Evolutionary conservation across 1,140 invertebrate genomes (phyloP).

Genomic region (Sminthurides bifidus): DNA sequence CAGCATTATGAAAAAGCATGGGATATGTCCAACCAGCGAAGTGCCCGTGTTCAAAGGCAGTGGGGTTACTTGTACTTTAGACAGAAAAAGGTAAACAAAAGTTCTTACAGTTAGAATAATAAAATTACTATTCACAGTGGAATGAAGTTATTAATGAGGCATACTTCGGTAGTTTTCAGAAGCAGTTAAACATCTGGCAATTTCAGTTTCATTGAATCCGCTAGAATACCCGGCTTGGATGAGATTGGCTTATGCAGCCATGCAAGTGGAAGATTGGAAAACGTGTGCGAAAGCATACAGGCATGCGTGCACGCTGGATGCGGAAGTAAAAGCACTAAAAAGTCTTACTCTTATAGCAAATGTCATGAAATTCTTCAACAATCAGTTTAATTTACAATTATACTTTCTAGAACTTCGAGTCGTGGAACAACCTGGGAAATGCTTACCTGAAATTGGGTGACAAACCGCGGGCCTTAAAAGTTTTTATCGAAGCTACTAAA

Average conservation of each 20-base stretch:
- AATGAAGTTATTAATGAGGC: no score
- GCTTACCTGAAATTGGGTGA: slow-evolving; percentile 78
- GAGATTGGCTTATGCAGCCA: slow-evolving; percentile 69
- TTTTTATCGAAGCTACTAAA: slow-evolving; percentile 76
- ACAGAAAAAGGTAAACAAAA: slow-evolving; percentile 44
- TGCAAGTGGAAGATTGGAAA: slow-evolving; percentile 68
- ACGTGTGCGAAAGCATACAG: slow-evolving; percentile 71
- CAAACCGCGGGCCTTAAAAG: slow-evolving; percentile 68
- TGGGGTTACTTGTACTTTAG: slow-evolving; percentile 51
- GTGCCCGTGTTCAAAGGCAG: slow-evolving; percentile 65
- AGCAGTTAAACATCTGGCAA: slow-evolving; percentile 63
- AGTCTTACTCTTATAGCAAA: background rate
- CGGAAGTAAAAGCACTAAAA: slow-evolving; percentile 43
- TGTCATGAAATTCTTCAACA: background rate
- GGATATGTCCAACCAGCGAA: slow-evolving; percentile 67
- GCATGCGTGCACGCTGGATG: slow-evolving; percentile 71
- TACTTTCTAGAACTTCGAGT: slow-evolving; percentile 55
- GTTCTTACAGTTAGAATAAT: background rate
- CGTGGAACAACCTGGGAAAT: slow-evolving; percentile 94
- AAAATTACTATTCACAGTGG: no score
- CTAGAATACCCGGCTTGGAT: slow-evolving; percentile 74
- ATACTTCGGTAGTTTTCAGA: slow-evolving; percentile 47
- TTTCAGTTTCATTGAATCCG: slow-evolving; percentile 69
- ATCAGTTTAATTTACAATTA: slow-evolving; percentile 41
- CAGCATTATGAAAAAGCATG: slow-evolving; percentile 77